Evolutionary conservation across 2,888 invertebrate species (phyloP).

Genomic region (Empis livida): DNA sequence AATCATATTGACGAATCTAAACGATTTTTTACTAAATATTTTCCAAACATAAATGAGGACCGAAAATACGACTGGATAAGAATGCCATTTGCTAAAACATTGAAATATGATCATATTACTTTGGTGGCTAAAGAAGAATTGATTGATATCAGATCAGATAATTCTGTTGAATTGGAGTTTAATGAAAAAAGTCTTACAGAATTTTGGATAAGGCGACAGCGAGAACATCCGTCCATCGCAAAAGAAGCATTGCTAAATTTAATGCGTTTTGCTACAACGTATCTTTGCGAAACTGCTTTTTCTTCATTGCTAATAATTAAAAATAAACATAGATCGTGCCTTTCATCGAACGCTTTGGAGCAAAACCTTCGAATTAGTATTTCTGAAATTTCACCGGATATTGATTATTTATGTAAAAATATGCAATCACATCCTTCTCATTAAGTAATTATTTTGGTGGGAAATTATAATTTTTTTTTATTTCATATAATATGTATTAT

Average conservation of each 20-base stretch:
- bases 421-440: not conserved
- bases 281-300: slow-evolving; percentile 7
- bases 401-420: slow-evolving; percentile 1
- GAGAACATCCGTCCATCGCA: slow-evolving; percentile 6
- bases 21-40: slow-evolving; percentile 2
- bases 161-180: slow-evolving; percentile 3
- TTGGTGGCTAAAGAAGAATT: slow-evolving; percentile 5
- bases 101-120: slow-evolving; percentile 1
- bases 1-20: slow-evolving; percentile 1
- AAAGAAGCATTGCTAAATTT: slow-evolving; percentile 5
- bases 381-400: slow-evolving; percentile 2
- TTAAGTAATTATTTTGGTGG: not conserved
- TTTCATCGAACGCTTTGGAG: slow-evolving; percentile 5
- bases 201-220: slow-evolving; percentile 7
- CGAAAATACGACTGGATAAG: slow-evolving; percentile 1
- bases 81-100: slow-evolving; percentile 1
- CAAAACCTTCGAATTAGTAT: slow-evolving; percentile 1
- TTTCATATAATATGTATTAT: not conserved
- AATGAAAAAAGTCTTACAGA: slow-evolving; percentile 1
- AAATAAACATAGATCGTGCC: slow-evolving; percentile 4
- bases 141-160: slow-evolving; percentile 7
- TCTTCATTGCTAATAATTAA: slow-evolving; percentile 3
- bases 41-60: not conserved
- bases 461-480: not conserved
- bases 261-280: slow-evolving; percentile 5